Evolutionary conservation across 2,113 vertebrate genomes (phyloP).

Genomic region (Chionodraco myersi): DNA sequence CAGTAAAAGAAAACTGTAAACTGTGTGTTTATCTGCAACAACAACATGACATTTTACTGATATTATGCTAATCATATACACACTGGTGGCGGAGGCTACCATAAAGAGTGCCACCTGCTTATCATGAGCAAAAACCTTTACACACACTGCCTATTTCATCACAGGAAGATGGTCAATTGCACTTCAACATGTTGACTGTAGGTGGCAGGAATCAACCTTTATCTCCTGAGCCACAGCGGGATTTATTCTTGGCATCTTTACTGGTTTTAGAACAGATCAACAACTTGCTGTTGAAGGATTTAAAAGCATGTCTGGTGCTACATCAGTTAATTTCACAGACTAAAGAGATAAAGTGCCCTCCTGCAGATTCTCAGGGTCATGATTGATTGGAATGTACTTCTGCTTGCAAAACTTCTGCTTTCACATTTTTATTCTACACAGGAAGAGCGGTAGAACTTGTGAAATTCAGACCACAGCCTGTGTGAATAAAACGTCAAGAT

Average conservation of each 20-base stretch:
- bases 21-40: not conserved
- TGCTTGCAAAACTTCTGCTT: constrained; percentile 60
- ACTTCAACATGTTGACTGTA: no score
- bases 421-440: constrained; percentile 1
- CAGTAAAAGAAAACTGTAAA: not conserved
- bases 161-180: no score
- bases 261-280: not conserved
- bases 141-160: no score
- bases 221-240: no score
- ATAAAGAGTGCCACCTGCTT: no score
- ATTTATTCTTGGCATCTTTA: not conserved
- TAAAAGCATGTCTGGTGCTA: not conserved
- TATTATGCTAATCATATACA: not conserved
- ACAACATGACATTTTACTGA: not conserved
- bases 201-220: no score
- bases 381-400: not conserved
- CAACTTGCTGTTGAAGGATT: not conserved
- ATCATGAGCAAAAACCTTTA: no score
- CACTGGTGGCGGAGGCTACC: no score
- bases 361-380: not conserved
- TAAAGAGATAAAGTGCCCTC: not conserved
- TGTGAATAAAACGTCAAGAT: accelerated
- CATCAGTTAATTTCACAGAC: not conserved
- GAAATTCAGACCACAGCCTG: not conserved
- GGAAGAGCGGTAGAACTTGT: constrained; percentile 18